Percentiles rank a stretch among this genome's conserved stretches.
These are phyloP conservation scores for Pecten maximus DNA, from an alignment of 2,888 invertebrate species.

Conservation along the genomic window DNA sequence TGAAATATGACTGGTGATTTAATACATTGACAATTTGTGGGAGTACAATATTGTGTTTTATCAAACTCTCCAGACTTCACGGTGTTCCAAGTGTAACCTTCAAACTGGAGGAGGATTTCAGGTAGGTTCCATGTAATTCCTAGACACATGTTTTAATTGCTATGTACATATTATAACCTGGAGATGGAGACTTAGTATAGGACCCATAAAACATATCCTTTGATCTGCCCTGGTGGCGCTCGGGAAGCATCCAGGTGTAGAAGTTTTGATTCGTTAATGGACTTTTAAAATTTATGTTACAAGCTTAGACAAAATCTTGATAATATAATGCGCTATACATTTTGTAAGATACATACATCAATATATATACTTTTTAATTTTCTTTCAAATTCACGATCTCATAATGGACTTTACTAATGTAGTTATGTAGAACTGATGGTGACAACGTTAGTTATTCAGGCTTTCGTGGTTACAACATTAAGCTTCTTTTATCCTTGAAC, in stretches of 20 bases:
- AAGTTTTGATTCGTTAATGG: not conserved
- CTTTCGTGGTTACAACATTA: too few species aligned
- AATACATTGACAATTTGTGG: not conserved
- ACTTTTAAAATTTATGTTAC: not conserved
- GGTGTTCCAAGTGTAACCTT: not conserved
- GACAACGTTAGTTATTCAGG: too few species aligned
- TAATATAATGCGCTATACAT: too few species aligned
- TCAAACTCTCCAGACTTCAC: not conserved
- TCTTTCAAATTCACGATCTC: too few species aligned
- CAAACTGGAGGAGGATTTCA: not conserved
- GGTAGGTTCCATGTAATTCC: not conserved
- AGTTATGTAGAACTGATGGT: too few species aligned
- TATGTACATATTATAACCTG: not conserved
- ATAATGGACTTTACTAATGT: too few species aligned
- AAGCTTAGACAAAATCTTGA: not conserved
- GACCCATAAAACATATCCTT: not conserved
- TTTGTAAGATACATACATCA: too few species aligned
- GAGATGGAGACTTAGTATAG: not conserved
- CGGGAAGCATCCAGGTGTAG: not conserved
- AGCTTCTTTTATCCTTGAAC: too few species aligned
- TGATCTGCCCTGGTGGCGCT: not conserved
- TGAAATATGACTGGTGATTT: not conserved
- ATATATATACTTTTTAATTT: too few species aligned
- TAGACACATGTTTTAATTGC: not conserved
- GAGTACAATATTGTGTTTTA: not conserved